Percentiles rank a stretch among this genome's conserved stretches.
Conservation (phyloP, 1,140 invertebrate species). For the Ctenoplectra terminalis region DNA sequence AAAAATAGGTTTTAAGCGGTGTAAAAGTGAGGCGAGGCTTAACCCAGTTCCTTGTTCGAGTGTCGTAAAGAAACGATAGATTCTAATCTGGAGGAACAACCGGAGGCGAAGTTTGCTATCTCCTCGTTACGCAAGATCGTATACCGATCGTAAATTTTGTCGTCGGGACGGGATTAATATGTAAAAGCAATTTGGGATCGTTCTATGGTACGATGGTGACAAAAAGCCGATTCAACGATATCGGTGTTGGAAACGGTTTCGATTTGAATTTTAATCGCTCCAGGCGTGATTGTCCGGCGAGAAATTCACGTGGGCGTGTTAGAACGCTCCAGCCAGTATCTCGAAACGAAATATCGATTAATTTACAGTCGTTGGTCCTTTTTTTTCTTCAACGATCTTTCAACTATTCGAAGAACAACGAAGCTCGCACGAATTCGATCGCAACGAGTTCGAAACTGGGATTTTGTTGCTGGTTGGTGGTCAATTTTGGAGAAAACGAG, state of each 20-base stretch:
- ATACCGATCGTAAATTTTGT: constrained; percentile 18
- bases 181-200: constrained; percentile 19
- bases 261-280: constrained; percentile 38
- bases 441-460: not conserved
- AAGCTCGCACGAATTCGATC: not conserved
- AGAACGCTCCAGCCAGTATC: not conserved
- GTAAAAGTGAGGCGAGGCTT: not conserved
- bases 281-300: not conserved
- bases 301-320: constrained; percentile 21
- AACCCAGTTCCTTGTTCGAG: not conserved
- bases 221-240: constrained; percentile 8
- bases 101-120: constrained; percentile 19
- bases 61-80: constrained; percentile 6
- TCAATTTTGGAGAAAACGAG: not conserved
- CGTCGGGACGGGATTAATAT: constrained; percentile 25
- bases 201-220: not conserved
- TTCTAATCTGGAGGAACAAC: constrained; percentile 5
- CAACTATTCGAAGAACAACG: not conserved
- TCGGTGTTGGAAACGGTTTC: not conserved
- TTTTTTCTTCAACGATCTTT: too few relatives aligned
- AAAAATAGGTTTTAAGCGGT: not conserved
- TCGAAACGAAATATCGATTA: constrained; percentile 8
- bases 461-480: not conserved
- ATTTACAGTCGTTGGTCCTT: not conserved
- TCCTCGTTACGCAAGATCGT: constrained; percentile 15